Conservation (phyloP, 1,140 invertebrate species). For the Physella acuta region DNA sequence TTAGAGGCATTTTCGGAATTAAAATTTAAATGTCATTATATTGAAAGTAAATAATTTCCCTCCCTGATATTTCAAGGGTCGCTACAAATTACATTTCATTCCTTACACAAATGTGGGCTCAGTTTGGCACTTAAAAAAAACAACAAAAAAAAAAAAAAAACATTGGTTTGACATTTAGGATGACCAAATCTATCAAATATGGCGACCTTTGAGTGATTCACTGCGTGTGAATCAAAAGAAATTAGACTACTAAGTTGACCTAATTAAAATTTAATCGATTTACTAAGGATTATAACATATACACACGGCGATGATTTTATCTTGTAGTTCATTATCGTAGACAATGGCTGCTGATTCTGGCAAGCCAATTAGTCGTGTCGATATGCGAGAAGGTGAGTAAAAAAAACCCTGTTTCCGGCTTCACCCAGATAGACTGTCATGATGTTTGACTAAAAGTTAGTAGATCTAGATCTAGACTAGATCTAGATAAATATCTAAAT, state of each 20-base stretch:
- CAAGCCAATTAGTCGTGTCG: slow-evolving; percentile 3
- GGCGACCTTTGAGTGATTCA: slow-evolving; percentile 4
- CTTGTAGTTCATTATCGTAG: background rate
- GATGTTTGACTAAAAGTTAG: background rate
- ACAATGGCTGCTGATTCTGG: slow-evolving; percentile 11
- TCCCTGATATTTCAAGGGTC: too few species aligned
- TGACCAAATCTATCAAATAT: background rate
- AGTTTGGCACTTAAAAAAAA: too few species aligned
- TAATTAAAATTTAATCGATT: background rate
- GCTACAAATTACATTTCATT: too few species aligned
- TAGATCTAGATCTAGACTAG: background rate
- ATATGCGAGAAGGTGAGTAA: slow-evolving; percentile 13
- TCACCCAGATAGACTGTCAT: background rate
- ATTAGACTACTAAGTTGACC: background rate
- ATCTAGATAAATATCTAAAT: background rate
- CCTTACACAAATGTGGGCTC: too few species aligned
- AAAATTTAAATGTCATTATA: too few species aligned
- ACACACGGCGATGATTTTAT: background rate
- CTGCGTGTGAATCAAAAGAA: background rate
- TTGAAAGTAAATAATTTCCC: too few species aligned
- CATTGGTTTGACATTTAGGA: too few species aligned
- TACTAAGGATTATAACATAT: background rate
- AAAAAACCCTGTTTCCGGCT: background rate
- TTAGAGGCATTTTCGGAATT: too few species aligned
- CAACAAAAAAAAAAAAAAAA: too few species aligned